phyloP scores from a whole-genome alignment of 92 coral and sea anemone genomes.

The Metridium senile region DNA sequence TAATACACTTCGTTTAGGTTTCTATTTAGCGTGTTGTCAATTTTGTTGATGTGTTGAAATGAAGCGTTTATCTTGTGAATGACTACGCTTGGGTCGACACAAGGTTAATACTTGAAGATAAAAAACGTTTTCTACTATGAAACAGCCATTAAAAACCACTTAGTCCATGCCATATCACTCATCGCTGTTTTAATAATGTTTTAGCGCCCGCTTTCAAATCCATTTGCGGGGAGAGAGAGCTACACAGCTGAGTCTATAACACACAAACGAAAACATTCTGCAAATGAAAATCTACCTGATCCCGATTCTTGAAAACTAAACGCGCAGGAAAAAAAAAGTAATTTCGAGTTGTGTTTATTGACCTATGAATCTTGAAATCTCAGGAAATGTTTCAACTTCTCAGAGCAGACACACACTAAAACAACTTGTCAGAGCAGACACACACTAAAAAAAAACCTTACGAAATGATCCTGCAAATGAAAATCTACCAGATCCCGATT shows the following conservation, averaged over 20 bases:
- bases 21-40: not conserved
- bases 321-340: not conserved
- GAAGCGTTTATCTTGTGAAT: constrained; percentile 1
- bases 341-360: not conserved
- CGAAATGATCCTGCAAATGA: not conserved
- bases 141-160: constrained; percentile 26
- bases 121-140: not conserved
- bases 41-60: constrained; percentile 4
- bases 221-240: not conserved
- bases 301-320: not conserved
- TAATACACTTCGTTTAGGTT: not conserved
- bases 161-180: not conserved
- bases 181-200: not conserved
- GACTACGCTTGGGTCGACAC: not conserved
- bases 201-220: constrained; percentile 4
- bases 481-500: not conserved
- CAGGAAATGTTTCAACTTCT: constrained; percentile 13
- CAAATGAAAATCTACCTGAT: not conserved
- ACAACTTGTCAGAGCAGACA: too few relatives aligned
- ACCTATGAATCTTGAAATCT: not conserved
- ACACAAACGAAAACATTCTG: not conserved
- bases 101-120: not conserved
- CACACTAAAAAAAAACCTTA: too few relatives aligned
- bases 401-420: too few relatives aligned
- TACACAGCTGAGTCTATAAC: constrained; percentile 8